These are phyloP conservation scores for Okamejei kenojei DNA, from an alignment of 2,797 vertebrate genomes.

Conservation along the genomic window DNA sequence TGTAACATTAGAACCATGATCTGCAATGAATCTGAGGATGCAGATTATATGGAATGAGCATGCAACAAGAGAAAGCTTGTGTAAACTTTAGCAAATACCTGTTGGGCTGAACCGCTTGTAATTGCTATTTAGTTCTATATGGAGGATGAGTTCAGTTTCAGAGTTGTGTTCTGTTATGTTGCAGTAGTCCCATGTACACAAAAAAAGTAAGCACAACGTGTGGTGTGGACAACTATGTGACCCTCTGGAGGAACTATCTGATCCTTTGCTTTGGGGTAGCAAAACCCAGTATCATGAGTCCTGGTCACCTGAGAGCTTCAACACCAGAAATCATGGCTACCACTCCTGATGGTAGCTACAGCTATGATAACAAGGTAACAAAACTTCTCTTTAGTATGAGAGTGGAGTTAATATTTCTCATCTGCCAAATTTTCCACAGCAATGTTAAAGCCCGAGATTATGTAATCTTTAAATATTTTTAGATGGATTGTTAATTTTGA, in stretches of 20 bases:
- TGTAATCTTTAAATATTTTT: background rate
- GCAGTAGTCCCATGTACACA: slow-evolving; percentile 88
- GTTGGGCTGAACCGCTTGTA: background rate
- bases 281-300: slow-evolving; percentile 97
- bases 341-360: slow-evolving; percentile 88
- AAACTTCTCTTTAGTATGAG: background rate
- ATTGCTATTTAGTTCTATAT: background rate
- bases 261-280: slow-evolving; percentile 97
- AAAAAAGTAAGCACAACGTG: slow-evolving; percentile 89
- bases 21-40: background rate
- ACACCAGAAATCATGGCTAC: slow-evolving; percentile 95
- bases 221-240: slow-evolving; percentile 82
- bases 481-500: background rate
- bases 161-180: slow-evolving; percentile 40
- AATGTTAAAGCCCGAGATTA: background rate
- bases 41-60: background rate
- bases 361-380: slow-evolving; percentile 84
- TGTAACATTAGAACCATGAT: background rate
- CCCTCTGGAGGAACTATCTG: slow-evolving; percentile 95
- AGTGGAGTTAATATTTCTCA: background rate
- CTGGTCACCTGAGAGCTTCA: slow-evolving; percentile 88
- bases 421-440: background rate
- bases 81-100: background rate
- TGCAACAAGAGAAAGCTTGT: too few relatives aligned
- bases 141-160: slow-evolving; percentile 37